Conservation (phyloP, 1,140 invertebrate genomes). For the Drosophila ficusphila region DNA sequence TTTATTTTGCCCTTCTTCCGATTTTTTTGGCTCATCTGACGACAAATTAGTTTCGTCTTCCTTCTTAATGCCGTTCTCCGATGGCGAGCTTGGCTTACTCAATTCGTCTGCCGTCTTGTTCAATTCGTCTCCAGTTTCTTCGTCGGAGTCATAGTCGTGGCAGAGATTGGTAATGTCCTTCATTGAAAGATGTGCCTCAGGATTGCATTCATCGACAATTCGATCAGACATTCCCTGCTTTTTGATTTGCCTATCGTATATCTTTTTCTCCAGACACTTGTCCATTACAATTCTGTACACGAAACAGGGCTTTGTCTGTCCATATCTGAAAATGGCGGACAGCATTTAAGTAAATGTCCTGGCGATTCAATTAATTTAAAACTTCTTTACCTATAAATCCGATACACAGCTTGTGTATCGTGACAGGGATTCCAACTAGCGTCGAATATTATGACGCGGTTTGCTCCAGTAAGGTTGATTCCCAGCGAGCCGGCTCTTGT, state of each 20-base stretch:
- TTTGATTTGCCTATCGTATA: constrained; percentile 98
- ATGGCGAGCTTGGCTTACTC: constrained; percentile 8
- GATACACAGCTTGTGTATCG: constrained; percentile 98
- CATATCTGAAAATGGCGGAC: constrained; percentile 87
- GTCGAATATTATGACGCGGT: constrained; percentile 98
- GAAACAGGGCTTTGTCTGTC: constrained; percentile 96
- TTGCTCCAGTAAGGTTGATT: constrained; percentile 98
- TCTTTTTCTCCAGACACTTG: constrained; percentile 98
- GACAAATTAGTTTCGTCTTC: constrained; percentile 11
- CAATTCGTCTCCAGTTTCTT: constrained; percentile 82
- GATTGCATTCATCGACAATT: constrained; percentile 98
- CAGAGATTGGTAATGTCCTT: constrained; percentile 98
- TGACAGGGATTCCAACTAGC: constrained; percentile 99
- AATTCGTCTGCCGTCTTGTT: background rate
- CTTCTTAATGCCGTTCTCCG: background rate
- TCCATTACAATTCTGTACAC: constrained; percentile 98
- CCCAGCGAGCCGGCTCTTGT: constrained; percentile 98
- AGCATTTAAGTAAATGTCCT: too few species aligned
- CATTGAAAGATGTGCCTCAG: constrained; percentile 96
- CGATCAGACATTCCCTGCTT: constrained; percentile 99
- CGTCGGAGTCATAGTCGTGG: constrained; percentile 95
- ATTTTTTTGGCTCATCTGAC: constrained; percentile 8
- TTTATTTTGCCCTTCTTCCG: background rate
- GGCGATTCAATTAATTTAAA: background rate
- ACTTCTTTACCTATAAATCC: constrained; percentile 91